Percentiles rank a stretch among this genome's conserved stretches.
Conservation (phyloP, 1,140 invertebrate species). For the Lepidurus apus region DNA sequence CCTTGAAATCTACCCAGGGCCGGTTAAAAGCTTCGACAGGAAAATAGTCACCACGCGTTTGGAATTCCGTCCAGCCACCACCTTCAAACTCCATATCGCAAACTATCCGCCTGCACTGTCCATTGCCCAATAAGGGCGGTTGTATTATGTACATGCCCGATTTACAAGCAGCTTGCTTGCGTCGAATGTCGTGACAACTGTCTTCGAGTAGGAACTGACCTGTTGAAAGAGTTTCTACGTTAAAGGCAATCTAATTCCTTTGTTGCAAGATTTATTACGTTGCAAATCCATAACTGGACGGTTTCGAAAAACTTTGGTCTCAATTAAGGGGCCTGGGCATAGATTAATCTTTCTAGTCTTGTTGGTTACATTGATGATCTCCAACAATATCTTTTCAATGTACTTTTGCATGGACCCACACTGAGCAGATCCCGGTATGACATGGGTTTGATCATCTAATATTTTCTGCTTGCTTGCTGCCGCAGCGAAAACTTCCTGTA, state of each 20-base stretch:
- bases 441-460: not conserved
- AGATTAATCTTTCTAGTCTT: not conserved
- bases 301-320: not conserved
- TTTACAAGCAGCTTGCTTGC: not conserved
- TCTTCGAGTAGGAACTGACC: not conserved
- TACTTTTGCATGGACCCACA: not conserved
- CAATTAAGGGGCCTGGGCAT: not conserved
- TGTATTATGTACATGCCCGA: not conserved
- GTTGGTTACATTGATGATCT: not conserved
- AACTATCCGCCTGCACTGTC: not conserved
- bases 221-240: not conserved
- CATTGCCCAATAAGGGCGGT: not conserved
- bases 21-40: not conserved
- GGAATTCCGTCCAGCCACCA: not conserved
- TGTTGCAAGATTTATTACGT: not conserved
- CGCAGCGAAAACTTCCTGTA: not conserved
- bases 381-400: not conserved
- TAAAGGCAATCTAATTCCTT: not conserved
- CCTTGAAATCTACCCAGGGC: not conserved
- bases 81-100: constrained; percentile 3
- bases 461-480: not conserved
- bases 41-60: not conserved
- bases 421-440: not conserved
- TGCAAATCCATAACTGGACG: not conserved
- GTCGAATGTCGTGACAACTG: not conserved